These are phyloP conservation scores for Rissa tridactyla DNA, from an alignment of 2,113 vertebrate species.

Conservation along the genomic window DNA sequence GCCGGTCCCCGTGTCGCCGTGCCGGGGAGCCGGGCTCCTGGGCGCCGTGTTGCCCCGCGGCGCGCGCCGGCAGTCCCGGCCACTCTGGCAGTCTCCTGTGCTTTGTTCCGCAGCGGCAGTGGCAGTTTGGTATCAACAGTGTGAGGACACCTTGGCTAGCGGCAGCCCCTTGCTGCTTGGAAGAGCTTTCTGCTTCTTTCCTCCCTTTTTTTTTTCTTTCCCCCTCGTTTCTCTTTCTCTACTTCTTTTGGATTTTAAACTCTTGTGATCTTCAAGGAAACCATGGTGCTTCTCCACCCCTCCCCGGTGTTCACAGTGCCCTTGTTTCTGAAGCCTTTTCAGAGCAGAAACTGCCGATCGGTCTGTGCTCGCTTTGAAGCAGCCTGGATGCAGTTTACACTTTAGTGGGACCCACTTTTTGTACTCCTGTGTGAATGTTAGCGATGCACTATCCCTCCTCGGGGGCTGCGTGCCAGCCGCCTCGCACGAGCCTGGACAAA, in stretches of 20 bases:
- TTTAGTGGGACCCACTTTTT: slow-evolving; percentile 34
- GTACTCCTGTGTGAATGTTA: slow-evolving; percentile 34
- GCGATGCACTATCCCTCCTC: slow-evolving; percentile 36
- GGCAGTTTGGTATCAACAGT: slow-evolving; percentile 98
- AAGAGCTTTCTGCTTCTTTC: slow-evolving; percentile 67
- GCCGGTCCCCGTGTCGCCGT: not conserved
- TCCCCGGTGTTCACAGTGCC: slow-evolving; percentile 44
- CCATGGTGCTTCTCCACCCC: slow-evolving; percentile 74
- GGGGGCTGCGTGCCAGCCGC: slow-evolving; percentile 35
- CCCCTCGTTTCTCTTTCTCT: slow-evolving; percentile 39
- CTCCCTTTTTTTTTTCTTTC: not conserved
- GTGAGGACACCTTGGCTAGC: slow-evolving; percentile 84
- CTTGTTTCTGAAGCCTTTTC: slow-evolving; percentile 61
- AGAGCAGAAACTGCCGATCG: slow-evolving; percentile 43
- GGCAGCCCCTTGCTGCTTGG: slow-evolving; percentile 71
- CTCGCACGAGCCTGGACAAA: slow-evolving; percentile 59
- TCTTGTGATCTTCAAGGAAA: slow-evolving; percentile 73
- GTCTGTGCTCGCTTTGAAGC: slow-evolving; percentile 27
- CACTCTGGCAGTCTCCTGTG: slow-evolving; percentile 79
- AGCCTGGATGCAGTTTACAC: slow-evolving; percentile 1
- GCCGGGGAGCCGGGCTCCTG: not conserved
- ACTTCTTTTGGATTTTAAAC: slow-evolving; percentile 68
- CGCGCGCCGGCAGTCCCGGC: not conserved
- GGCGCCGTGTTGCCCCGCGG: not conserved
- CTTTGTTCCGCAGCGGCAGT: slow-evolving; percentile 91